Base-by-base conservation (phyloP, 23 tunicate species). In the Styela plicata region DNA sequence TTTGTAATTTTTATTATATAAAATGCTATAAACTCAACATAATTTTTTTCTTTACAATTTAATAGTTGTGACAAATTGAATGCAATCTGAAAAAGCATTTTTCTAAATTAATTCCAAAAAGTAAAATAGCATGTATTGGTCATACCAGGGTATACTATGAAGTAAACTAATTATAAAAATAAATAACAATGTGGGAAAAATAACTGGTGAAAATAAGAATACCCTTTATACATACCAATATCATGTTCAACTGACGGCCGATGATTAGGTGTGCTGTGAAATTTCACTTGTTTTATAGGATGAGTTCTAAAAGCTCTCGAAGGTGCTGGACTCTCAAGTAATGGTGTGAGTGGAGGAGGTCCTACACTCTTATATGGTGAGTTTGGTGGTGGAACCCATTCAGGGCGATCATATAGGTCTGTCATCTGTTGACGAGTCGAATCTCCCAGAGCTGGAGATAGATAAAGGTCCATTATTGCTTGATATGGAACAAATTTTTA, bases 401-500 rank as follows among this genome's bases (percentile, higher is more conserved):
- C 77, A 30, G 77, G 77, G 3, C 77, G 77, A 71, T 71, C 77
- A 32, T 18, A 28, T 34, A 71, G 2, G 77, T 71, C 77, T 3
- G 24, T 44, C 57, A 44, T 44, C 13, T 44, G 57, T 44, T 7
- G 57, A 44, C 57, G 57, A 44, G 57, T 44, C 7, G 57, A 44
- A 44, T 44, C n/a, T n/a, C n/a, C 57, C 57, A 44, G 7, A 44
- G 57, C 57, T 44, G 57, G n/a, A n/a, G n/a, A n/a, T n/a, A n/a
- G n/a, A n/a, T n/a, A n/a, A n/a, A n/a, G n/a, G n/a, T n/a, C n/a
- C n/a, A n/a, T n/a, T n/a, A n/a, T n/a, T n/a, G n/a, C n/a, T n/a
- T n/a, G n/a, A n/a, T n/a, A n/a, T n/a, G n/a, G n/a, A n/a, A n/a
- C n/a, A n/a, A n/a, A n/a, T n/a, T n/a, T n/a, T n/a, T n/a, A n/a